Percentiles rank a stretch among this genome's conserved stretches.
Evolutionary conservation across 2,113 vertebrate species (phyloP).

Genomic region (Plestiodon gilberti): DNA sequence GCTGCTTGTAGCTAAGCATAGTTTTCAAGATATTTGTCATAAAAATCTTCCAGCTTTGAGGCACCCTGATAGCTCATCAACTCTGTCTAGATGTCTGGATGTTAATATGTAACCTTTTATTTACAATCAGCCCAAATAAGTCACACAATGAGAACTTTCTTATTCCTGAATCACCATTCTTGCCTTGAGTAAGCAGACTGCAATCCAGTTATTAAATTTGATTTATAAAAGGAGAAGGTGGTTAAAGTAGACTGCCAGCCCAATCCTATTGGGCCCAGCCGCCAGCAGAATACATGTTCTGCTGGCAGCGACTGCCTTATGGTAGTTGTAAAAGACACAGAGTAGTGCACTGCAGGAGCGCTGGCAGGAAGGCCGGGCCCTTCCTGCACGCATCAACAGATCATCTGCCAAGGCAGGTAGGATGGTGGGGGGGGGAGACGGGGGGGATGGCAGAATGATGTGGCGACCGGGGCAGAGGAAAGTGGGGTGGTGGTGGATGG

Average conservation of each 20-base stretch:
- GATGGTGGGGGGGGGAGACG: too few species aligned
- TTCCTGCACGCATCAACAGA: too few species aligned
- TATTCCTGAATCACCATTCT: not conserved
- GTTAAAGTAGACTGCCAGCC: not conserved
- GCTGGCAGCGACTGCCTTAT: too few species aligned
- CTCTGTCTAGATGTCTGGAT: not conserved
- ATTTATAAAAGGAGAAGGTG: not conserved
- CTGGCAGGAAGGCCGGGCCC: too few species aligned
- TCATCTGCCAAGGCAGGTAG: too few species aligned
- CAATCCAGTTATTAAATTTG: not conserved
- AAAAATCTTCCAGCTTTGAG: not conserved
- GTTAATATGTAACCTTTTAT: not conserved
- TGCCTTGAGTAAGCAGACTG: not conserved
- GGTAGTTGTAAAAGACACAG: too few species aligned
- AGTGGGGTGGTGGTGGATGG: too few species aligned
- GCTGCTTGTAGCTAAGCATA: not conserved
- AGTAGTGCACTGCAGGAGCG: too few species aligned
- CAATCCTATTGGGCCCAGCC: too few species aligned
- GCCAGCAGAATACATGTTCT: too few species aligned
- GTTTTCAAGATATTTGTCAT: not conserved
- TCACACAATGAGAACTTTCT: not conserved
- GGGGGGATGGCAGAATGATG: too few species aligned
- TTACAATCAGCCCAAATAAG: not conserved
- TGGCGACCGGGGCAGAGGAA: too few species aligned
- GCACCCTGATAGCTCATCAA: not conserved